phyloP scores from a whole-genome alignment of 2,888 invertebrate species.

The Oscheius sp. region DNA sequence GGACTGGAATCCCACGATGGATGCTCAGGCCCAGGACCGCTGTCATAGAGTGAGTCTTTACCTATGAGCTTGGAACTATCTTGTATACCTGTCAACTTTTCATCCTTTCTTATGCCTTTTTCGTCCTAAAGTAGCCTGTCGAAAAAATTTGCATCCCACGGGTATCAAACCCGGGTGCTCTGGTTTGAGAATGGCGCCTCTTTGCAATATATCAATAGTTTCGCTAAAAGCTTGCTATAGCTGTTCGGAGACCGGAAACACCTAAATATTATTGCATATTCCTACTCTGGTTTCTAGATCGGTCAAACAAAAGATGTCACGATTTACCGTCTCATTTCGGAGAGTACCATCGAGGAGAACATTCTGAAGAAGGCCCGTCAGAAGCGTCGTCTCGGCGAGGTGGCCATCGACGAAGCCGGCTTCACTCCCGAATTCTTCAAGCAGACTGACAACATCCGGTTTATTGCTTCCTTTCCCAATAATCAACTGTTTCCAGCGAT shows the following conservation, averaged over 20 bases:
- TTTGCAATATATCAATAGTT: no score
- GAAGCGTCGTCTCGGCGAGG: constrained; percentile 91
- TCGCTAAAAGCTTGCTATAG: no score
- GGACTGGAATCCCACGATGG: constrained; percentile 87
- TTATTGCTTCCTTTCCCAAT: neutral
- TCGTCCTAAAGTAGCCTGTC: no score
- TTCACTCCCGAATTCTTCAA: constrained; percentile 97
- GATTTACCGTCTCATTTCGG: constrained; percentile 94
- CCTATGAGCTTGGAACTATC: neutral
- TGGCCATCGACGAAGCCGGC: constrained; percentile 98
- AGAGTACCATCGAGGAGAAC: constrained; percentile 97
- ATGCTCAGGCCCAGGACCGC: constrained; percentile 86
- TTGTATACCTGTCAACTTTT: neutral
- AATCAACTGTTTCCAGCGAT: constrained; percentile 48
- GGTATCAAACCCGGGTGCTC: no score
- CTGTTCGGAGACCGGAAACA: no score
- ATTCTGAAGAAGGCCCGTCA: constrained; percentile 98
- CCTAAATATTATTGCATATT: no score
- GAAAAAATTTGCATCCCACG: no score
- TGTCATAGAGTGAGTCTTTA: constrained; percentile 81
- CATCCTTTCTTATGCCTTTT: neutral
- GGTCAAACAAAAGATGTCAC: constrained; percentile 99
- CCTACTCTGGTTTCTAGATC: constrained; percentile 79
- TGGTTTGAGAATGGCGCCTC: no score
- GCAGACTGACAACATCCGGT: constrained; percentile 68